Evolutionary conservation across 1,140 invertebrate genomes (phyloP).

Genomic region (Apocrypta bakeri): DNA sequence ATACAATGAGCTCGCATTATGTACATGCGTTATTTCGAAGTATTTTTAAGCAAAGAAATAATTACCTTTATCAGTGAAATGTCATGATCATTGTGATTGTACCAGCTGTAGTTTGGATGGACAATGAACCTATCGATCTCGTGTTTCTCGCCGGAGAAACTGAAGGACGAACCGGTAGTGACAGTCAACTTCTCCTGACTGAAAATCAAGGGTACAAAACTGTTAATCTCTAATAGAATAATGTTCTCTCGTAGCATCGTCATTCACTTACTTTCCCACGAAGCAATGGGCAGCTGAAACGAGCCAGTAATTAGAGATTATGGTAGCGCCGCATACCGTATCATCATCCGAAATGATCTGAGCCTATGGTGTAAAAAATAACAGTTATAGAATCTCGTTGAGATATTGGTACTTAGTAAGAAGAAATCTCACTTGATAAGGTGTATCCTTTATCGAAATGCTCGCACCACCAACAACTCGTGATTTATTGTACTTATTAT

Average conservation of each 20-base stretch:
- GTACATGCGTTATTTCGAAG: background rate
- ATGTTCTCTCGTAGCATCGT: background rate
- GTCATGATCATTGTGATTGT: background rate
- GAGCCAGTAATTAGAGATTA: constrained; percentile 3
- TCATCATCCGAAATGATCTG: background rate
- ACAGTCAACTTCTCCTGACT: background rate
- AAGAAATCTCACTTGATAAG: background rate
- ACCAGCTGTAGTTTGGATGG: background rate
- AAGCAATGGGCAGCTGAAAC: constrained; percentile 14
- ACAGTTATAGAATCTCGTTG: background rate
- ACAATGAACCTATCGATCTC: background rate
- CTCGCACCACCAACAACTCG: background rate
- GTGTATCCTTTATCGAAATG: background rate
- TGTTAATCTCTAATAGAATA: no score
- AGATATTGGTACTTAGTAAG: background rate
- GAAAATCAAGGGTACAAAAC: background rate
- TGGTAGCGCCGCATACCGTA: background rate
- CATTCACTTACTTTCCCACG: background rate
- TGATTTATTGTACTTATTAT: background rate
- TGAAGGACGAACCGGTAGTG: background rate
- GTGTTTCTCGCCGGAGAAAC: background rate
- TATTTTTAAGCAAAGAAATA: background rate
- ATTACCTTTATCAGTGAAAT: background rate
- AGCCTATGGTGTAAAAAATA: background rate
- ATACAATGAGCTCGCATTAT: background rate